These are phyloP conservation scores for Alviniconcha marisindica DNA, from an alignment of 1,140 invertebrate species.

Conservation along the genomic window DNA sequence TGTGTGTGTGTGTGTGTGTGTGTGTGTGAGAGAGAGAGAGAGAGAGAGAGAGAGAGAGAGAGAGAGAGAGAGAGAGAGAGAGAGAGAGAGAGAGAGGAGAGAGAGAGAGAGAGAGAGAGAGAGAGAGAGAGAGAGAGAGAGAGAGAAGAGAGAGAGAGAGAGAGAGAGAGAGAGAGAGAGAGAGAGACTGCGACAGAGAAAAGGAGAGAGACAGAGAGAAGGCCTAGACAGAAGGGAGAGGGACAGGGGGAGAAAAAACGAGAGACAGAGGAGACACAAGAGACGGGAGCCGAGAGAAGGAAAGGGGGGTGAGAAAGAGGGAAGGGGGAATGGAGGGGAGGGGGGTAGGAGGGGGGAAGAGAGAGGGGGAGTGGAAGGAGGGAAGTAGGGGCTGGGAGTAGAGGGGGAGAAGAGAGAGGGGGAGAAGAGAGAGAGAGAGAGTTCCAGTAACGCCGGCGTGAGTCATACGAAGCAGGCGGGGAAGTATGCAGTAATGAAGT, in stretches of 20 bases:
- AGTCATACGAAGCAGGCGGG: conserved; percentile 1
- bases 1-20: background rate
- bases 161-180: background rate
- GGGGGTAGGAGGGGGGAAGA: background rate
- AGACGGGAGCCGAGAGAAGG: background rate
- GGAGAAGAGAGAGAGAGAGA: conserved; percentile 30
- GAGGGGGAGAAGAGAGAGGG: conserved; percentile 25
- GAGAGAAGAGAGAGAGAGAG: conserved; percentile 17
- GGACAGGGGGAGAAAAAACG: conserved; percentile 5
- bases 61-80: background rate
- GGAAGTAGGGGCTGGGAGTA: background rate
- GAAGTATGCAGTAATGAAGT: background rate
- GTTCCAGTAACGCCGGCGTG: background rate
- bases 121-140: conserved; percentile 29
- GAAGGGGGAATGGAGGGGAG: no score
- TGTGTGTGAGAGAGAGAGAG: background rate
- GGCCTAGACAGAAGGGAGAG: background rate
- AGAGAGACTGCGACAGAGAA: background rate
- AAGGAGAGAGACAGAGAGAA: background rate
- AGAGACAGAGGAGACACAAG: background rate
- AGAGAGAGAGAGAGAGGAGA: background rate
- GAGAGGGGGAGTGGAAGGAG: conserved; percentile 14
- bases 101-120: background rate
- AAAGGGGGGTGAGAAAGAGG: no score
- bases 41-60: background rate